A percentile compares a stretch with the other conserved stretches of the same genome.
Evolutionary conservation across 1,140 invertebrate species (phyloP).

Genomic region (Archegozetes longisetosus): DNA sequence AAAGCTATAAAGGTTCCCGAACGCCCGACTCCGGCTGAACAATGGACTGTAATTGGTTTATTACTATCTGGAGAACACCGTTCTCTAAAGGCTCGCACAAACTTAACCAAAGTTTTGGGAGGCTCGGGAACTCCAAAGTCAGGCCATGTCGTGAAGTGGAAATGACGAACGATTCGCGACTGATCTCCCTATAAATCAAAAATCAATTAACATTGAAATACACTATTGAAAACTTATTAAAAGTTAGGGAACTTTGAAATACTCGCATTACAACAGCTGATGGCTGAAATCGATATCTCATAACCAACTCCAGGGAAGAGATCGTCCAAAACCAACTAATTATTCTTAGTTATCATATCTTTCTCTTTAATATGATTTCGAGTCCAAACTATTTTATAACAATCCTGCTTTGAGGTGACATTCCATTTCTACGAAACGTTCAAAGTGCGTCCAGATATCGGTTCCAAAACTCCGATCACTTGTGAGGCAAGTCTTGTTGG

Average conservation of each 20-base stretch:
- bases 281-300: conserved; percentile 68
- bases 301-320: conserved; percentile 74
- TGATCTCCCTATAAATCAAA: conserved; percentile 48
- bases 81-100: conserved; percentile 78
- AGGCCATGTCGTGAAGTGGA: conserved; percentile 94
- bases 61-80: conserved; percentile 58
- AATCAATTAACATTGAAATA: background rate
- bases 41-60: conserved; percentile 52
- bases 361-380: conserved; percentile 57
- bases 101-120: conserved; percentile 50
- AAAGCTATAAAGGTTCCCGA: conserved; percentile 58
- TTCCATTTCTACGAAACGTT: conserved; percentile 86
- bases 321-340: conserved; percentile 50
- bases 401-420: conserved; percentile 72
- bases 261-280: conserved; percentile 64
- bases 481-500: conserved; percentile 67
- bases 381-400: conserved; percentile 63
- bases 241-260: conserved; percentile 2
- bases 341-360: conserved; percentile 37
- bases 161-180: conserved; percentile 69
- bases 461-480: conserved; percentile 63
- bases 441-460: conserved; percentile 40
- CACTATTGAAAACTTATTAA: background rate
- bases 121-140: conserved; percentile 92
- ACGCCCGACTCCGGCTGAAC: conserved; percentile 48